Conservation (phyloP, 2,113 vertebrate species). For the Brachyistius frenatus region DNA sequence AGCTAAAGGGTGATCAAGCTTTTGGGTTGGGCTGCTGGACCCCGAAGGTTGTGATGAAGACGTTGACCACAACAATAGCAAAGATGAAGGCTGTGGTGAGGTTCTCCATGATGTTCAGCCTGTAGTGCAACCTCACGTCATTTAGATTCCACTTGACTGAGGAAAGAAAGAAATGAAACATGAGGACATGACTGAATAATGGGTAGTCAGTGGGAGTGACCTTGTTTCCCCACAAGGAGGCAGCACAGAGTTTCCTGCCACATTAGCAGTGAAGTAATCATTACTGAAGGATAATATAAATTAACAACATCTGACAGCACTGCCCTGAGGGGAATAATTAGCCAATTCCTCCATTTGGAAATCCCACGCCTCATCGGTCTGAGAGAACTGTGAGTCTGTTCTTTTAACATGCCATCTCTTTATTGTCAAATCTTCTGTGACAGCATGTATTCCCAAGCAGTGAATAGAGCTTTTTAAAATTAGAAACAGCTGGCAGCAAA, state of each 20-base stretch:
- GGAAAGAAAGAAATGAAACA: conserved; percentile 41
- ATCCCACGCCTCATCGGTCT: conserved; percentile 6
- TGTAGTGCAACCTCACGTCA: conserved; percentile 89
- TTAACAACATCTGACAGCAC: conserved; percentile 18
- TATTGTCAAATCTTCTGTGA: background rate
- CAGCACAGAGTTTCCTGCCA: conserved; percentile 21
- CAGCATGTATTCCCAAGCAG: background rate
- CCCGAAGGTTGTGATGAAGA: conserved; percentile 98
- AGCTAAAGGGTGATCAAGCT: conserved; percentile 24
- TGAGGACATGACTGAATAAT: background rate
- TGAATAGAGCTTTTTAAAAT: conserved; percentile 24
- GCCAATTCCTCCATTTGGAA: background rate
- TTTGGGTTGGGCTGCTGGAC: conserved; percentile 86
- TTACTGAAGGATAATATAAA: background rate
- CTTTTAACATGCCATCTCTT: background rate
- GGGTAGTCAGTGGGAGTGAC: background rate
- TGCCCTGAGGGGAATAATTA: conserved; percentile 34
- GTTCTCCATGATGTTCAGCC: conserved; percentile 94
- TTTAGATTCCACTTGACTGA: conserved; percentile 98
- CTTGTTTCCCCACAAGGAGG: conserved; percentile 14
- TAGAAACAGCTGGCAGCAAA: conserved; percentile 31
- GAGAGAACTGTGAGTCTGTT: background rate
- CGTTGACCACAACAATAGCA: conserved; percentile 94
- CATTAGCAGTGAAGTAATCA: conserved; percentile 1
- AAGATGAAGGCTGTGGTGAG: conserved; percentile 92